These are phyloP conservation scores for Drosophila sordidapex DNA, from an alignment of 2,888 invertebrate species.

Conservation along the genomic window DNA sequence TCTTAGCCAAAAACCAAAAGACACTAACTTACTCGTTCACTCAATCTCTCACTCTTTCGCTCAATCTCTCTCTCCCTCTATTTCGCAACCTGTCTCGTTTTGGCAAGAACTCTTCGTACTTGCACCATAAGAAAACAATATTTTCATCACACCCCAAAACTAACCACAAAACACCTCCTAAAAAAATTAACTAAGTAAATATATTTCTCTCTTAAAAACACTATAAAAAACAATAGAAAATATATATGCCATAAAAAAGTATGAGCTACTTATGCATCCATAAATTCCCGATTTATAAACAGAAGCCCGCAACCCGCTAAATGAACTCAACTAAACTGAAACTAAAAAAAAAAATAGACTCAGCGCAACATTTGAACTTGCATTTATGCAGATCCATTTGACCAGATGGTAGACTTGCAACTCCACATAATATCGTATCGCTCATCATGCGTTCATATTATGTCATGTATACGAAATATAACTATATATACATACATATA, in stretches of 20 bases:
- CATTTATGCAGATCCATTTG: constrained; percentile 83
- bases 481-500: constrained; percentile 32
- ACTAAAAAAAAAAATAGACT: constrained; percentile 38
- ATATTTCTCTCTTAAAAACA: constrained; percentile 16
- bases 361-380: constrained; percentile 79
- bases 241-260: constrained; percentile 33
- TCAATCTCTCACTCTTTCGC: constrained; percentile 33
- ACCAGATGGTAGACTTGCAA: constrained; percentile 84
- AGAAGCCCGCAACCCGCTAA: constrained; percentile 42
- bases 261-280: constrained; percentile 52
- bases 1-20: constrained; percentile 33
- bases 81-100: constrained; percentile 40
- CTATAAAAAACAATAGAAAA: constrained; percentile 21
- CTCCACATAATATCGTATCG: constrained; percentile 84
- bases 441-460: constrained; percentile 82
- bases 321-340: constrained; percentile 60
- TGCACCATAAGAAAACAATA: constrained; percentile 63
- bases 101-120: constrained; percentile 73
- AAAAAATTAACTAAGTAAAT: constrained; percentile 33
- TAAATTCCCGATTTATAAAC: constrained; percentile 67
- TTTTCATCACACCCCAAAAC: constrained; percentile 20
- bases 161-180: constrained; percentile 31
- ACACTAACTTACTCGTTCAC: constrained; percentile 30
- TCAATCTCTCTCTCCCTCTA: constrained; percentile 21
- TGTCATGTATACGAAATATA: constrained; percentile 61